These are phyloP conservation scores for Ochropacha duplaris DNA, from an alignment of 2,888 invertebrate genomes.

Conservation along the genomic window DNA sequence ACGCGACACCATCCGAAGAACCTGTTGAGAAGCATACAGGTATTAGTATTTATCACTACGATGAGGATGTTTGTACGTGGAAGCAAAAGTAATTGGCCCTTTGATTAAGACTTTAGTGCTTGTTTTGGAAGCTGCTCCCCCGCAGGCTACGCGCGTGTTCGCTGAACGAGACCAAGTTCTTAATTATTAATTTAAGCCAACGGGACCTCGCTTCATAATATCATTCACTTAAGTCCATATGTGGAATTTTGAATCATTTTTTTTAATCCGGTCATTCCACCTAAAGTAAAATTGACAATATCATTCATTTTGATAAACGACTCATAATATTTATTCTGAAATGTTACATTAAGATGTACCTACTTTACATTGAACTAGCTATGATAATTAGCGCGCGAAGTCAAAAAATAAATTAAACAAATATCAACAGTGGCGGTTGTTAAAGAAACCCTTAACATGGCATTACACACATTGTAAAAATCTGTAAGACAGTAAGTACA, in stretches of 20 bases:
- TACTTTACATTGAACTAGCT: no score
- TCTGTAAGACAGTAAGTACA: conserved; percentile 25
- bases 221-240: conserved; percentile 12
- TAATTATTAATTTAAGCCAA: conserved; percentile 50
- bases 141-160: conserved; percentile 41
- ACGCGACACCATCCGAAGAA: neutral
- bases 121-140: conserved; percentile 38
- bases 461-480: conserved; percentile 24
- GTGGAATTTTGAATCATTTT: conserved; percentile 2
- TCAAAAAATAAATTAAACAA: neutral
- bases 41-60: neutral
- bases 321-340: no score
- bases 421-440: conserved; percentile 2
- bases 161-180: conserved; percentile 18
- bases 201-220: conserved; percentile 24
- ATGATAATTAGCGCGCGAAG: no score
- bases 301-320: neutral
- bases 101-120: conserved; percentile 53
- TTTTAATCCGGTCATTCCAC: neutral
- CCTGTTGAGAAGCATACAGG: neutral
- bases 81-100: conserved; percentile 37
- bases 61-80: conserved; percentile 9
- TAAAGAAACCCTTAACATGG: conserved; percentile 10
- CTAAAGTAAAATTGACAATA: neutral
- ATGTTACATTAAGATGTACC: no score